phyloP scores from a whole-genome alignment of 2,113 vertebrate species.

The Calyptomena viridis region DNA sequence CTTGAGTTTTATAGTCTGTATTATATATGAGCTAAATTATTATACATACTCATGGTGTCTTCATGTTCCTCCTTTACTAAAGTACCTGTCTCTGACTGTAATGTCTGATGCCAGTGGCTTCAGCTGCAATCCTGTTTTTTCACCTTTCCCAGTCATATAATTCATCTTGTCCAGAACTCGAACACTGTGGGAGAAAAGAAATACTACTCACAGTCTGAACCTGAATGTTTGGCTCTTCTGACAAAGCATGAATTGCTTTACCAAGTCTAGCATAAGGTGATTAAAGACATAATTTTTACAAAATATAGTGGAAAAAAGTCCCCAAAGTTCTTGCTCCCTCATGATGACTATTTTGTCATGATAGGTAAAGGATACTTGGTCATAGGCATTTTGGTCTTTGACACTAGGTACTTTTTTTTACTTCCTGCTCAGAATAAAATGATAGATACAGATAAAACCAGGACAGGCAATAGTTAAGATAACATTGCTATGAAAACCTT shows the following conservation, averaged over 20 bases:
- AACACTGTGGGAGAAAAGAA: not conserved
- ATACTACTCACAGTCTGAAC: not conserved
- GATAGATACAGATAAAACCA: not conserved
- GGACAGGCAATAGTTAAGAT: conserved; percentile 63
- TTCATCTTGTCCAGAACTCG: not conserved
- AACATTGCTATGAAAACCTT: conserved; percentile 44
- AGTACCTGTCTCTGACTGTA: not conserved
- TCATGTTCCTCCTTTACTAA: not conserved
- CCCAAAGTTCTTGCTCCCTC: not conserved
- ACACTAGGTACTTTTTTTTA: not conserved
- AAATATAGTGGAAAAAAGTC: not conserved
- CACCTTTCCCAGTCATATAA: not conserved
- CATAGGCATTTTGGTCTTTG: not conserved
- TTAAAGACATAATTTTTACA: not conserved
- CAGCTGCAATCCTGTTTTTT: not conserved
- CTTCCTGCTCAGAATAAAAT: not conserved
- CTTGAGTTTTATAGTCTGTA: conserved; percentile 1
- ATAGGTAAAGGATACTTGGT: not conserved
- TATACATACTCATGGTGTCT: not conserved
- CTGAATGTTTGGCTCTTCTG: not conserved
- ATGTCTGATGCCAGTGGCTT: not conserved
- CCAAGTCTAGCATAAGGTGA: not conserved
- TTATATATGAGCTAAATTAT: conserved; percentile 12
- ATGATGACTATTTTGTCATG: not conserved
- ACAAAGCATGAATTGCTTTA: not conserved